phyloP scores from a whole-genome alignment of 2,113 vertebrate genomes.

The Aepyceros melampus region DNA sequence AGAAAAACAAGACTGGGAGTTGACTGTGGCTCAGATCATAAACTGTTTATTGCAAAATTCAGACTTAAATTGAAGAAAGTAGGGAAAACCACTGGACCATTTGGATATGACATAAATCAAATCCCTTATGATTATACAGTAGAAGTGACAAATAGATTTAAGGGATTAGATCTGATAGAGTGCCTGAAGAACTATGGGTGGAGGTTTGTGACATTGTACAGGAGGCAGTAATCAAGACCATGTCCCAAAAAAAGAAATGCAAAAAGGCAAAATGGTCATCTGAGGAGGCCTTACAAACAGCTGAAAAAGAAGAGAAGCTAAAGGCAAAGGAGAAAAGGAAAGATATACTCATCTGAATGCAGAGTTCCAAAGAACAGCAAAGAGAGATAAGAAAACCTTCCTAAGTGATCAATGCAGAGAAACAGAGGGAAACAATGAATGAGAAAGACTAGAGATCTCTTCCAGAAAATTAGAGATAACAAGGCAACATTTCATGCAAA shows the following conservation, averaged over 20 bases:
- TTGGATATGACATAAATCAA: neutral
- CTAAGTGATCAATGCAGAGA: neutral
- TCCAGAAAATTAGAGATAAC: neutral
- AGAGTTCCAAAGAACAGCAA: neutral
- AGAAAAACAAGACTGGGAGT: neutral
- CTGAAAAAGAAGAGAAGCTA: neutral
- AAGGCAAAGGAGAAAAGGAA: neutral
- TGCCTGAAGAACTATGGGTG: neutral
- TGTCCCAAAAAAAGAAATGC: neutral
- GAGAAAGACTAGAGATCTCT: neutral
- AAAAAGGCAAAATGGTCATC: neutral
- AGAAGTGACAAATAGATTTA: neutral
- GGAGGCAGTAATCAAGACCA: neutral
- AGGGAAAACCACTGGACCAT: neutral
- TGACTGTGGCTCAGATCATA: neutral
- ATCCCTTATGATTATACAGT: neutral
- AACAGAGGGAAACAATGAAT: neutral
- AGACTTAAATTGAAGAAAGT: neutral
- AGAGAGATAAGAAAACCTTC: neutral
- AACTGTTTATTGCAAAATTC: neutral
- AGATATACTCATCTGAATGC: neutral
- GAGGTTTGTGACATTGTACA: neutral
- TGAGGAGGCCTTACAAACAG: neutral
- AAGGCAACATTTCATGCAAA: neutral
- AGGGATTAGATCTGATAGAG: neutral